These are phyloP conservation scores for Galemys pyrenaicus DNA, from an alignment of 2,113 vertebrate species.

Conservation along the genomic window DNA sequence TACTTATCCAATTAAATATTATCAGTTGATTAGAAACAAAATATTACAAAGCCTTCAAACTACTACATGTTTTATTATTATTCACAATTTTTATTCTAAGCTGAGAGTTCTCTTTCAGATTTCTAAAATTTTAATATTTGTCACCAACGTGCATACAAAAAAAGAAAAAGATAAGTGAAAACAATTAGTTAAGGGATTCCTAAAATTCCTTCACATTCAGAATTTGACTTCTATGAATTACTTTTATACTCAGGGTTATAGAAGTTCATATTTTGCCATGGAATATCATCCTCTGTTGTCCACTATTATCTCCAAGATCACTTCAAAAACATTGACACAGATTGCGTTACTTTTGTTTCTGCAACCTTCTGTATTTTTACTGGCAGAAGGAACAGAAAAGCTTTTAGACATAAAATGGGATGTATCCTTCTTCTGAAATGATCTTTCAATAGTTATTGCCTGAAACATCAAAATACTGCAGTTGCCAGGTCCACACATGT, in stretches of 20 bases:
- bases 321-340: background rate
- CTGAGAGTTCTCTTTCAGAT: background rate
- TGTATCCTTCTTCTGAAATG: background rate
- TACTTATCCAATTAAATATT: background rate
- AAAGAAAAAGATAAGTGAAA: background rate
- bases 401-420: background rate
- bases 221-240: background rate
- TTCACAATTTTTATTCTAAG: background rate
- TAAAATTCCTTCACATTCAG: background rate
- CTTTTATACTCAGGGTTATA: background rate
- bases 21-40: background rate
- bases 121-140: background rate
- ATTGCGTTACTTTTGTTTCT: background rate
- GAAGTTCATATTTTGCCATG: background rate
- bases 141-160: background rate
- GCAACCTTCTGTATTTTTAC: background rate
- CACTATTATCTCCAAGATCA: background rate
- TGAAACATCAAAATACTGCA: background rate
- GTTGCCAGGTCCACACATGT: background rate
- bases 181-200: background rate
- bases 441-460: background rate
- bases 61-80: background rate
- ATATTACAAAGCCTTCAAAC: background rate
- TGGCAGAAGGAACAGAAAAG: background rate
- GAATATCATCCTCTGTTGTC: background rate